Evolutionary conservation across 2,797 vertebrate species (phyloP).

Genomic region (Catamblyrhynchus diadema): DNA sequence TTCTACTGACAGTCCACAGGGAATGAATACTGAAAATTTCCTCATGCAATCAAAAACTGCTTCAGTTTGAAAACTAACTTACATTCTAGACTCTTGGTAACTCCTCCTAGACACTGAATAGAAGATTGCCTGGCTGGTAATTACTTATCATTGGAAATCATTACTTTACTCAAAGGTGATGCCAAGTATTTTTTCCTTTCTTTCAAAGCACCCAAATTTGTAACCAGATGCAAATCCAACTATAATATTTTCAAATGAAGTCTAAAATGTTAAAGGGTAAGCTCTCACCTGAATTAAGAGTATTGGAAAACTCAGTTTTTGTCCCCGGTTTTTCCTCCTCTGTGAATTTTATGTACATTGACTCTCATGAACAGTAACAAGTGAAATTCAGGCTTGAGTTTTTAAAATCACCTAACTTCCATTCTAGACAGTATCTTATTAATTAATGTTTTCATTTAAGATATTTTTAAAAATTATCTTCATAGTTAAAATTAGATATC

Average conservation of each 20-base stretch:
- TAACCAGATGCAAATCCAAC: background rate
- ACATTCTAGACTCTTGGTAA: background rate
- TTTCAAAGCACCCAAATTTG: background rate
- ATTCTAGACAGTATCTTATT: background rate
- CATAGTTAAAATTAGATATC: background rate
- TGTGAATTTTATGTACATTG: background rate
- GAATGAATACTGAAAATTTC: background rate
- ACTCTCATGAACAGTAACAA: background rate
- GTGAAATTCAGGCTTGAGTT: background rate
- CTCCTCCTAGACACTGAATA: background rate
- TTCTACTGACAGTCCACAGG: conserved; percentile 3
- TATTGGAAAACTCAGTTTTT: background rate
- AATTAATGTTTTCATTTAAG: background rate
- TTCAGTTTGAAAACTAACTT: background rate
- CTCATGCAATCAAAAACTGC: background rate
- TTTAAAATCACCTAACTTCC: background rate
- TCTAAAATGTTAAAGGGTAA: background rate
- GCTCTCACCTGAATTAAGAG: background rate
- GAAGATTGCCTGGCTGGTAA: background rate
- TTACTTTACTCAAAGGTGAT: background rate
- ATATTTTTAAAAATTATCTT: background rate
- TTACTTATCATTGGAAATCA: background rate
- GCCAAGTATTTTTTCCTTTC: background rate
- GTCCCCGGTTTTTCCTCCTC: background rate
- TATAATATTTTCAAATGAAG: background rate